Conservation (phyloP, 2,113 vertebrate genomes). For the Meleagris gallopavo region DNA sequence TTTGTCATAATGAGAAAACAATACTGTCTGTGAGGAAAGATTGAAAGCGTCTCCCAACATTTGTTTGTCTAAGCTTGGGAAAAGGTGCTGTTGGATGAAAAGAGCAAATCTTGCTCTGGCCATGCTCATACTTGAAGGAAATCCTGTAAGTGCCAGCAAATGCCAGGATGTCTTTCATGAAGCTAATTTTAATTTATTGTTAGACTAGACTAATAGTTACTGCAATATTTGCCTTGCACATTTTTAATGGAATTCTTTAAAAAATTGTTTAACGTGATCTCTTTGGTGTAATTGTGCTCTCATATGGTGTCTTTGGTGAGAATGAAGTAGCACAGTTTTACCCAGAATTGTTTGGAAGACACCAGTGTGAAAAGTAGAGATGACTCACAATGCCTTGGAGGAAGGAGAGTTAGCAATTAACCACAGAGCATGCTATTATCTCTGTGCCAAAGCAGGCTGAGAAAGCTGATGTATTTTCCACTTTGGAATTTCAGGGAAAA, state of each 20-base stretch:
- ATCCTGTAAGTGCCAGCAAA: conserved; percentile 16
- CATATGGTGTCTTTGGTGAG: conserved; percentile 40
- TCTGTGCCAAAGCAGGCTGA: conserved; percentile 41
- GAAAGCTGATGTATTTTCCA: conserved; percentile 22
- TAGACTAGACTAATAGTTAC: conserved; percentile 47
- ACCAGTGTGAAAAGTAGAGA: conserved; percentile 50
- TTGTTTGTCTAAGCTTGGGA: conserved; percentile 46
- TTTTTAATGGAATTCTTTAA: conserved; percentile 28
- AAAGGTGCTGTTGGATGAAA: conserved; percentile 44
- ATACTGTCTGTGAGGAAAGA: conserved; percentile 56
- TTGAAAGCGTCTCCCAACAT: conserved; percentile 53
- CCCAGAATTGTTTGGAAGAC: conserved; percentile 66
- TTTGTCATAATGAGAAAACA: conserved; percentile 68
- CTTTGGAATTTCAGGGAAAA: background rate
- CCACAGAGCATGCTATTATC: conserved; percentile 44
- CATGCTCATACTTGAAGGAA: conserved; percentile 57
- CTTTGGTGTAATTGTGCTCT: conserved; percentile 23
- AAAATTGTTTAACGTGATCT: conserved; percentile 29
- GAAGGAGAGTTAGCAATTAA: conserved; percentile 51
- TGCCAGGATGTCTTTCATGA: conserved; percentile 16
- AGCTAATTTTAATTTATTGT: conserved; percentile 63
- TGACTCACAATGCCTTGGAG: conserved; percentile 69
- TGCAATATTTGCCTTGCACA: conserved; percentile 48
- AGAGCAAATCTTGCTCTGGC: conserved; percentile 57
- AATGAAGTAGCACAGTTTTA: conserved; percentile 60